Base-by-base conservation (phyloP, 2,113 vertebrate species). In the Enhydra lutris region DNA sequence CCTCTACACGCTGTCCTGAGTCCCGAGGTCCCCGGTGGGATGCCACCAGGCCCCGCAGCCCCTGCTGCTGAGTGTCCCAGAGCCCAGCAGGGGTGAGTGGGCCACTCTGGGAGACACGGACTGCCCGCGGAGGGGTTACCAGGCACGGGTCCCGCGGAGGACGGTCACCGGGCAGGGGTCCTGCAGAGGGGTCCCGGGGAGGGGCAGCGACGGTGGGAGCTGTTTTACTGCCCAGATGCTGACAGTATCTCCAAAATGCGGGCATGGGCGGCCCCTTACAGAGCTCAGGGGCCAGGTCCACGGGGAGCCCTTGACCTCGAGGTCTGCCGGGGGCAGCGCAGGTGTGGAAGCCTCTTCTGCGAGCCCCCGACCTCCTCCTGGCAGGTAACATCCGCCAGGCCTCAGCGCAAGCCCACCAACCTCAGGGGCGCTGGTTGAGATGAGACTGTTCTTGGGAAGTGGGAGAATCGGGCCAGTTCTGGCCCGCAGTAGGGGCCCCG, bases 201-300 rank as follows among this genome's bases (percentile, higher is more conserved):
- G 39, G 39, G 24, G 7, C 39, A 45, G 39, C 2, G 0, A 14
- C 20, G 20, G n/a, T 34, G 8, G 50, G 31, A n/a, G 21, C 39
- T 45, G 6, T 29, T 65, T 73, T 21, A 13, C 29, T 11, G 26
- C 39, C 93, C 78, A 9, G 55, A 26, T 15, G 52, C 71, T 0
- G 0, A 4, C 0, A 23, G 26, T 2, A 21, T 65, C 76, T 31
- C 21, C 5, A 36, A 23, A 31, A 15, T 7, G 10, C 20, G 9
- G 8, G 45, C 42, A 1, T 15, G 17, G 11, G 55, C 50, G 6
- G 8, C 17, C 11, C 20, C 9, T 34, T 34, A 34, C 9, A 24
- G n/a, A 63, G 36, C 10, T 26, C 20, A 6, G 47, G n/a, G 42
- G 42, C 45, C 67, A 3, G n/a, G 71, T 55, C 73, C 65, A 10